Base-by-base conservation (phyloP, 2,113 vertebrate genomes). In the Callipepla squamata region DNA sequence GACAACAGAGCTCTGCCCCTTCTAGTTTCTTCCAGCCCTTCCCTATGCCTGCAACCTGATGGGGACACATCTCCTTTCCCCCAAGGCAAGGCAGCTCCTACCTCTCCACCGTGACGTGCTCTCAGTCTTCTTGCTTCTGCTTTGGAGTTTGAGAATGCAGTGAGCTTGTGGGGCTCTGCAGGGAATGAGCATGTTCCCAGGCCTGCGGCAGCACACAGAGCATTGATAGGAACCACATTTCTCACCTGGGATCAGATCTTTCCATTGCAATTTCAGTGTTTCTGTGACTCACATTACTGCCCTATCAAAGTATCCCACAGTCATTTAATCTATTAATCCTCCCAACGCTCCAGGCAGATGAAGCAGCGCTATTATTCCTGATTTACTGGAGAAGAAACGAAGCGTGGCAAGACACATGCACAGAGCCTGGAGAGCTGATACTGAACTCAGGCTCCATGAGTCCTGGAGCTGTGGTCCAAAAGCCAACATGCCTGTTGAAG, bases 41-140 rank as follows among this genome's bases (percentile, higher is more conserved):
- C 13, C 8, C 13, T 18, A 1, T 21, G 50, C 40, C 26, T 28
- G 25, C 25, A 4, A 4, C 6, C 30, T 53, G 17, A 13, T 44
- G n/a, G 42, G 6, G 13, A 26, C 55, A 53, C 0, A 1, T 77
- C 22, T 26, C 34, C 6, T 53, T 36, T 38, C 9, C 30, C 59
- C 0, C 0, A 2, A 28, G 47, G 9, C 1, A 1, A 36, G 9
- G 19, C 48, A 9, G 3, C 1, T 19, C 36, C 28, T 84, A 51
- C 13, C 21, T 32, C 21, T 84, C 36, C 9, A 1, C 34, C 47
- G 7, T 25, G 2, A 38, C 0, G 0, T 57, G 40, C 32, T 77
- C 4, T 4, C 30, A 62, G 69, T 36, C 21, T 55, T 38, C 51
- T 32, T 50, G 11, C 45, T 48, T 22, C 59, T 78, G 47, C 30